A percentile compares a stretch with the other conserved stretches of the same genome.
Evolutionary conservation across 1,140 invertebrate genomes (phyloP).

Genomic region (Lordiphosa stackelbergi): DNA sequence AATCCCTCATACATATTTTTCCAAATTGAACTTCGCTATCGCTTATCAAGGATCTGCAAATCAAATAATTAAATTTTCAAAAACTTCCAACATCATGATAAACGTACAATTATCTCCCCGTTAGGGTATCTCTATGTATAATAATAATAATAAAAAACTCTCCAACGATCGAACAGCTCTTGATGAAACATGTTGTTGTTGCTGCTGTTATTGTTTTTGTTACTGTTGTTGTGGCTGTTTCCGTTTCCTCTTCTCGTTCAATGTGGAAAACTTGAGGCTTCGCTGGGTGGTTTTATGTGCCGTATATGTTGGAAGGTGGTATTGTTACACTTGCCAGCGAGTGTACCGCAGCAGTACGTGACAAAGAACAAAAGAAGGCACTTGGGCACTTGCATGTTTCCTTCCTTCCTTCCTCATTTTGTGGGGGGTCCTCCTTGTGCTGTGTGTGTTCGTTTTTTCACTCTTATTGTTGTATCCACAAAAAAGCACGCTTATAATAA

Average conservation of each 20-base stretch:
- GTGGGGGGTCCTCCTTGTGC: constrained; percentile 14
- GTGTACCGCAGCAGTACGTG: constrained; percentile 72
- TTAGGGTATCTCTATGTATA: constrained; percentile 14
- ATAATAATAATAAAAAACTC: constrained; percentile 20
- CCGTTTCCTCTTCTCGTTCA: constrained; percentile 57
- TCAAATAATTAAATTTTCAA: too few relatives aligned
- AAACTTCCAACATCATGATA: not conserved
- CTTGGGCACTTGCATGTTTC: constrained; percentile 68
- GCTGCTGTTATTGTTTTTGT: constrained; percentile 22
- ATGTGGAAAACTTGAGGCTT: constrained; percentile 43
- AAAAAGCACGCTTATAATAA: constrained; percentile 75
- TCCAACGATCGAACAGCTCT: constrained; percentile 59
- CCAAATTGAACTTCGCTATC: too few relatives aligned
- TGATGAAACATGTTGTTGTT: constrained; percentile 30
- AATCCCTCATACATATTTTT: too few relatives aligned
- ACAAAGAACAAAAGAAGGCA: constrained; percentile 77
- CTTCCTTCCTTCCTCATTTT: constrained; percentile 7
- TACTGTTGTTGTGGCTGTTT: constrained; percentile 53
- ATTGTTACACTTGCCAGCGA: constrained; percentile 30
- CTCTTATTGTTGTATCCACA: constrained; percentile 72
- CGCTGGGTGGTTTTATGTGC: constrained; percentile 23
- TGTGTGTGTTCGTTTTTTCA: constrained; percentile 24
- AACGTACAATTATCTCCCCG: constrained; percentile 2
- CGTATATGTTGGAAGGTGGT: constrained; percentile 31
- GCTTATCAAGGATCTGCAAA: too few relatives aligned